phyloP scores from a whole-genome alignment of 2,113 vertebrate genomes.

The Nannobrachium achirus region DNA sequence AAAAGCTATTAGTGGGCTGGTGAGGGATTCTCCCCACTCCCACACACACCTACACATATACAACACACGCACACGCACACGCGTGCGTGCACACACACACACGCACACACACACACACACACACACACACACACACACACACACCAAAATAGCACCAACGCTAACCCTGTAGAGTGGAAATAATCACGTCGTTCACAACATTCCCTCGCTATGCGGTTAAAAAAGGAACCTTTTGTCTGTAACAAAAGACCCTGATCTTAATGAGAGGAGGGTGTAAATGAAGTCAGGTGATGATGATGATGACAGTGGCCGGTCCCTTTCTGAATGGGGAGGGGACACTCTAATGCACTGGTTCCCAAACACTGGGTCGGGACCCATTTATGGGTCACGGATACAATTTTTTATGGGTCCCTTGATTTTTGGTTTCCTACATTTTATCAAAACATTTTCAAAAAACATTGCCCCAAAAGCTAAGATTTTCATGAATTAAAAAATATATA shows the following conservation, averaged over 20 bases:
- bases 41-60: slow-evolving; percentile 49
- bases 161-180: slow-evolving; percentile 77
- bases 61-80: slow-evolving; percentile 57
- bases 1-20: slow-evolving; percentile 56
- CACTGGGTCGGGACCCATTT: too few species aligned
- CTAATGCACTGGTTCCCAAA: slow-evolving; percentile 49
- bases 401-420: too few species aligned
- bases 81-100: slow-evolving; percentile 19
- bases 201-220: slow-evolving; percentile 55
- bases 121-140: slow-evolving; percentile 29
- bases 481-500: too few species aligned
- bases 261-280: slow-evolving; percentile 14
- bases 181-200: slow-evolving; percentile 64
- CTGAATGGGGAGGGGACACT: background rate
- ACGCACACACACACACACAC: slow-evolving; percentile 55
- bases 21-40: slow-evolving; percentile 67
- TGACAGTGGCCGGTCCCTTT: slow-evolving; percentile 57
- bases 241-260: slow-evolving; percentile 31
- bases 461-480: too few species aligned
- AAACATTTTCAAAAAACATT: too few species aligned
- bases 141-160: too few species aligned
- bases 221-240: slow-evolving; percentile 66
- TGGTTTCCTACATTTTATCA: too few species aligned
- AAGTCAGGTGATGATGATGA: slow-evolving; percentile 43
- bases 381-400: too few species aligned